These are phyloP conservation scores for Rhynchonycteris naso DNA, from an alignment of 2,797 vertebrate species.

Conservation along the genomic window DNA sequence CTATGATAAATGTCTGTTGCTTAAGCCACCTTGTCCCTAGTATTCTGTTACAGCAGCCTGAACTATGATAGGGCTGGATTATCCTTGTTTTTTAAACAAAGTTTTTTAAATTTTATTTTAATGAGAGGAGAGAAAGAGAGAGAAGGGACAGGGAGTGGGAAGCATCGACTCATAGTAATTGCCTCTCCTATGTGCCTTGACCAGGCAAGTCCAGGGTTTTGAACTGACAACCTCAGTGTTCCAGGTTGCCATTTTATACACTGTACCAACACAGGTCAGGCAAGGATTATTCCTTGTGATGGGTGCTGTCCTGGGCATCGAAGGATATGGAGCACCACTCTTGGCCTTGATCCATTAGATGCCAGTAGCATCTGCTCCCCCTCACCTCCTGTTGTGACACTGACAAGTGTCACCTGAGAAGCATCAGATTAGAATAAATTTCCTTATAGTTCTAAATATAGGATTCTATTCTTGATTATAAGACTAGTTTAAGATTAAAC, in stretches of 20 bases:
- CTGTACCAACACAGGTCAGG: too few relatives aligned
- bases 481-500: background rate
- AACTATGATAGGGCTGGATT: background rate
- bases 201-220: too few relatives aligned
- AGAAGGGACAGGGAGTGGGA: too few relatives aligned
- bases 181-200: too few relatives aligned
- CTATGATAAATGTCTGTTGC: background rate
- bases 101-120: too few relatives aligned
- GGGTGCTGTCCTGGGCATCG: background rate
- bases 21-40: background rate
- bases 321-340: background rate
- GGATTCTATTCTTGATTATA: background rate
- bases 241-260: too few relatives aligned
- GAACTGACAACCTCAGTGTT: too few relatives aligned
- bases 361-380: background rate
- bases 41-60: background rate
- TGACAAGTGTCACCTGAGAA: background rate
- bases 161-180: too few relatives aligned
- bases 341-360: background rate
- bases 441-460: slow-evolving; percentile 5
- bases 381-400: background rate
- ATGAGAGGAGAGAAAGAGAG: too few relatives aligned
- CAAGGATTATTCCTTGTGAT: background rate
- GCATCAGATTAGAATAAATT: background rate
- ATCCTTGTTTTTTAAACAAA: too few relatives aligned